phyloP scores from a whole-genome alignment of 2,888 invertebrate species.

The Agrotis exclamationis region DNA sequence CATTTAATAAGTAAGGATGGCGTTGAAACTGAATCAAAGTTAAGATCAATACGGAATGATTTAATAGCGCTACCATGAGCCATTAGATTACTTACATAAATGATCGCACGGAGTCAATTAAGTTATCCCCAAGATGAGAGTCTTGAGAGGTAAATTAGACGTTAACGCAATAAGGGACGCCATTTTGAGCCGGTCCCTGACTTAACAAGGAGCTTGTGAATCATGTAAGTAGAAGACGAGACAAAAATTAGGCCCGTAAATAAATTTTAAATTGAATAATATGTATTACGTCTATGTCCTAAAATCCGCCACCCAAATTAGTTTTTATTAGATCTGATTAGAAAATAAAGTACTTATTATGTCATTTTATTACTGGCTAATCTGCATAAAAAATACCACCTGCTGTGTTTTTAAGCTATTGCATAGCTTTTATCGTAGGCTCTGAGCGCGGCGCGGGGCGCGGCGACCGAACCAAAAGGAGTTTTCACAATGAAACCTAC shows the following conservation, averaged over 20 bases:
- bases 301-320: no score
- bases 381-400: no score
- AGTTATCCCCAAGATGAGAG: conserved; percentile 73
- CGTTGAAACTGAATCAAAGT: conserved; percentile 17
- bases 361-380: no score
- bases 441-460: no score
- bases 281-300: no score
- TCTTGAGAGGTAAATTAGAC: conserved; percentile 74
- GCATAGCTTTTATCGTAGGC: no score
- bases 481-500: no score
- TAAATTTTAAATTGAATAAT: background rate
- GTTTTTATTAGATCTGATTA: no score
- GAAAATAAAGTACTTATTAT: no score
- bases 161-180: conserved; percentile 75
- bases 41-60: conserved; percentile 37
- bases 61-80: conserved; percentile 43
- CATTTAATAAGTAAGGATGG: no score
- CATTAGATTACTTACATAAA: conserved; percentile 62
- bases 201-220: conserved; percentile 24
- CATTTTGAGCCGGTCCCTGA: conserved; percentile 47
- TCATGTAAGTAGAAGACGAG: conserved; percentile 18
- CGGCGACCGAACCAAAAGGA: no score
- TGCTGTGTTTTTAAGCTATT: no score
- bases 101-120: conserved; percentile 67
- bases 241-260: background rate